Evolutionary conservation across 2,888 invertebrate species (phyloP).

Genomic region (Alitta virens): DNA sequence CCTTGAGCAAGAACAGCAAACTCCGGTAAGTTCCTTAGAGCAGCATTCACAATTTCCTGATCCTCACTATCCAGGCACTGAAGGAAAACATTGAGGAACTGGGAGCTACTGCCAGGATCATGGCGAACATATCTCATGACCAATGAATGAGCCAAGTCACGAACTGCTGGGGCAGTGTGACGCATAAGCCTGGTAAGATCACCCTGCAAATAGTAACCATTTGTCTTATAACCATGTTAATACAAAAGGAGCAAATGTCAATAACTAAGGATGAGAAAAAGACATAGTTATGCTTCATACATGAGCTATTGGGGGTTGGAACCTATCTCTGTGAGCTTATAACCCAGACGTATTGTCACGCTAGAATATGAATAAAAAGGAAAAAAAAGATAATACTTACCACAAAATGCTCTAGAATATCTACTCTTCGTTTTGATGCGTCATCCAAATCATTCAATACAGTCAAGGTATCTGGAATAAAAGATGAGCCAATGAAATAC

Average conservation of each 20-base stretch:
- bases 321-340: too few species aligned
- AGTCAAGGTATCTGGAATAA: constrained; percentile 62
- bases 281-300: too few species aligned
- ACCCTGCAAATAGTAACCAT: constrained; percentile 54
- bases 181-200: constrained; percentile 63
- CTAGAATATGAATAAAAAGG: too few species aligned
- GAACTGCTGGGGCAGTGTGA: constrained; percentile 66
- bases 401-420: constrained; percentile 68
- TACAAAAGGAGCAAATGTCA: too few species aligned
- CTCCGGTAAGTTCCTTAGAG: constrained; percentile 80
- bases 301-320: too few species aligned
- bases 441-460: constrained; percentile 76
- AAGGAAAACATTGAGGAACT: constrained; percentile 48
- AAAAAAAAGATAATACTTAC: too few species aligned
- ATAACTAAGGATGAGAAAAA: too few species aligned
- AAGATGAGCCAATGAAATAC: too few species aligned
- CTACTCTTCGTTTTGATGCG: constrained; percentile 69
- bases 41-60: constrained; percentile 75
- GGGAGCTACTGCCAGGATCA: constrained; percentile 61
- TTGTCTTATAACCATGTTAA: too few species aligned
- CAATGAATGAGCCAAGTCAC: constrained; percentile 71
- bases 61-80: constrained; percentile 78
- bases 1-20: constrained; percentile 68
- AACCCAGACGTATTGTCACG: too few species aligned
- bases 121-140: constrained; percentile 72